Percentiles rank a stretch among this genome's conserved stretches.
Evolutionary conservation across 2,888 invertebrate species (phyloP).

Genomic region (Linhomoeus sp.): DNA sequence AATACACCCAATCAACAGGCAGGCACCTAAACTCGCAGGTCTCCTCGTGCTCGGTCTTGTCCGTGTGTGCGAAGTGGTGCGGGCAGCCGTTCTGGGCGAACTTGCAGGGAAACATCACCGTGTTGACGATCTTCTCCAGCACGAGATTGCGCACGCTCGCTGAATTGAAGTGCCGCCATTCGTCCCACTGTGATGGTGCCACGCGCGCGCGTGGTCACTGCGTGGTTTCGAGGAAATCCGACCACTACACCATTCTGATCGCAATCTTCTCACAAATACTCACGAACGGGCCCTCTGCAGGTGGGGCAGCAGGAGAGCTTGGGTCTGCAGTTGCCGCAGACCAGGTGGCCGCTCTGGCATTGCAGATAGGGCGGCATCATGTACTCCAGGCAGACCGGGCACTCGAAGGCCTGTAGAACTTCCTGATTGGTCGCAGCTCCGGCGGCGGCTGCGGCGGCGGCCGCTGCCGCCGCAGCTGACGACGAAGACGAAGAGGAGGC

Average conservation of each 20-base stretch:
- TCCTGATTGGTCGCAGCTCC: slow-evolving; percentile 2
- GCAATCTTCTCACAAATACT: slow-evolving; percentile 8
- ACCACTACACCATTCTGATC: too few species aligned
- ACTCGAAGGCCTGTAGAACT: slow-evolving; percentile 30
- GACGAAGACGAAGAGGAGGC: slow-evolving; percentile 43
- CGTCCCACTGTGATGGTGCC: too few species aligned
- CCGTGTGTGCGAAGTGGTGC: slow-evolving; percentile 43
- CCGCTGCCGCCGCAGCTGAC: slow-evolving; percentile 36
- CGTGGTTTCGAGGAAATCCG: too few species aligned
- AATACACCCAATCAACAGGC: not conserved
- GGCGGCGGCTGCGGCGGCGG: too few species aligned
- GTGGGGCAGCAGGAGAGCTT: slow-evolving; percentile 94
- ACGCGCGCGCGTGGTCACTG: too few species aligned
- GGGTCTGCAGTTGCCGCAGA: slow-evolving; percentile 88
- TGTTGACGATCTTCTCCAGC: slow-evolving; percentile 97
- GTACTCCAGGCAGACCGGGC: slow-evolving; percentile 87
- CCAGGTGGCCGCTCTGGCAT: slow-evolving; percentile 93
- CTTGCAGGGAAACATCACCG: slow-evolving; percentile 96
- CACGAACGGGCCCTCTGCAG: slow-evolving; percentile 72
- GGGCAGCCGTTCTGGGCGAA: slow-evolving; percentile 84
- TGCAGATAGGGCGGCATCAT: slow-evolving; percentile 95
- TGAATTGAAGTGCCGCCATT: too few species aligned
- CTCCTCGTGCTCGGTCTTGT: slow-evolving; percentile 96
- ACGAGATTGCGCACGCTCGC: slow-evolving; percentile 92
- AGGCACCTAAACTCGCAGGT: slow-evolving; percentile 62